These are phyloP conservation scores for Macrobrachium rosenbergii DNA, from an alignment of 1,140 invertebrate species.

Conservation along the genomic window DNA sequence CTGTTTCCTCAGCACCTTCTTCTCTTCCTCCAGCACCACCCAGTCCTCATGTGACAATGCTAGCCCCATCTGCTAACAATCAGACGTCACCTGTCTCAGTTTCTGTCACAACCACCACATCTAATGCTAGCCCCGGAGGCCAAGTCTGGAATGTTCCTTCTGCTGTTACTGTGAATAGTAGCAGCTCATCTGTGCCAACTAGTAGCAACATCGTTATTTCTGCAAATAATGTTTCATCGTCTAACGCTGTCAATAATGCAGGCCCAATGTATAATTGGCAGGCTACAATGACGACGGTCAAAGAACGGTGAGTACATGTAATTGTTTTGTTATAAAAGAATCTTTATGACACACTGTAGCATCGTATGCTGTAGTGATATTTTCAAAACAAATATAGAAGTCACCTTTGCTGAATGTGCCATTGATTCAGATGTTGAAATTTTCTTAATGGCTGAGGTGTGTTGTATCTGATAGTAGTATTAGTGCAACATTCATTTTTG, in stretches of 20 bases:
- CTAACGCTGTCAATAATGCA: constrained; percentile 29
- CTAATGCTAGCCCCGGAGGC: neutral
- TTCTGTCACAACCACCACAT: constrained; percentile 3
- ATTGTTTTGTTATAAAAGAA: no score
- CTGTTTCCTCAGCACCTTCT: neutral
- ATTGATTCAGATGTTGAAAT: no score
- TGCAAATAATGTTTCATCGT: neutral
- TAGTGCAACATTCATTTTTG: no score
- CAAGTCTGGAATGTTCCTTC: constrained; percentile 5
- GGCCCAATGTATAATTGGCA: constrained; percentile 70
- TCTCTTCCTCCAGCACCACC: neutral
- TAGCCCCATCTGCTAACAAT: neutral
- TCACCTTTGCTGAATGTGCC: no score
- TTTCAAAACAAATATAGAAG: no score
- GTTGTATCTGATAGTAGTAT: no score
- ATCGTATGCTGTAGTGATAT: no score
- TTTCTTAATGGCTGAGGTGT: no score
- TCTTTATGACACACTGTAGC: no score
- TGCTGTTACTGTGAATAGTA: neutral
- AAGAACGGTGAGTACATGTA: constrained; percentile 74
- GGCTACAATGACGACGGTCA: constrained; percentile 80
- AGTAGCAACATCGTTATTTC: constrained; percentile 1
- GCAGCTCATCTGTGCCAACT: neutral
- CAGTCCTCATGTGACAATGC: neutral
- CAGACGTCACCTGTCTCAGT: constrained; percentile 1